phyloP scores from a whole-genome alignment of 2,113 vertebrate genomes.

The Hippocampus zosterae region DNA sequence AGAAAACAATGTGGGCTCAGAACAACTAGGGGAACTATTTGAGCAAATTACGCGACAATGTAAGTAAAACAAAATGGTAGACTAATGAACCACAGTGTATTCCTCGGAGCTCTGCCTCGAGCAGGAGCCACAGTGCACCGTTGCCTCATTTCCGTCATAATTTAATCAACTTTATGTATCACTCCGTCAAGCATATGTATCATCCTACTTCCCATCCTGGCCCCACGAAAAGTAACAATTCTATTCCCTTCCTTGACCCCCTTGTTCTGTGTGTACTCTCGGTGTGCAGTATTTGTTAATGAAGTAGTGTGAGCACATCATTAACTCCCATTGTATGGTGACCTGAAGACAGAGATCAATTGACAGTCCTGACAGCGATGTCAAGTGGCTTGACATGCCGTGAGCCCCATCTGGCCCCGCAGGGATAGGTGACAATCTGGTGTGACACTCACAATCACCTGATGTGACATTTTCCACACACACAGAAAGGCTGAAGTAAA shows the following conservation, averaged over 20 bases:
- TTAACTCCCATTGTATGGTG: slow-evolving; percentile 62
- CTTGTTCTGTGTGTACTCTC: slow-evolving; percentile 5
- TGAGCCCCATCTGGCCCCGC: slow-evolving; percentile 67
- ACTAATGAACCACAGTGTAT: no score
- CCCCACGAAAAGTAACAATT: not conserved
- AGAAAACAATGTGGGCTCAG: no score
- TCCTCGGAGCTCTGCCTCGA: no score
- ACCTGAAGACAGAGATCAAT: slow-evolving; percentile 72
- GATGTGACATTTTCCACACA: slow-evolving; percentile 1
- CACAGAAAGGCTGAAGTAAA: not conserved
- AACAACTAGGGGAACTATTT: no score
- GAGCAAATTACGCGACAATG: no score
- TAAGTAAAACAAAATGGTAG: no score
- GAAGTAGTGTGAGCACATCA: slow-evolving; percentile 68
- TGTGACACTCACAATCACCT: slow-evolving; percentile 5
- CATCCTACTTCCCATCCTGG: no score
- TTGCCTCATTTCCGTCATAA: no score
- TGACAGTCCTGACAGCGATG: slow-evolving; percentile 69
- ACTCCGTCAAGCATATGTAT: no score
- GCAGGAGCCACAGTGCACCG: no score
- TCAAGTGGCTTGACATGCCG: slow-evolving; percentile 63
- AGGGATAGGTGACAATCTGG: slow-evolving; percentile 49
- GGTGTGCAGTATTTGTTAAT: slow-evolving; percentile 45
- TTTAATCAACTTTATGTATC: no score
- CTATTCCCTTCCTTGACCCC: not conserved